Conservation (phyloP, 2,888 invertebrate genomes). For the Mythimna loreyi region DNA sequence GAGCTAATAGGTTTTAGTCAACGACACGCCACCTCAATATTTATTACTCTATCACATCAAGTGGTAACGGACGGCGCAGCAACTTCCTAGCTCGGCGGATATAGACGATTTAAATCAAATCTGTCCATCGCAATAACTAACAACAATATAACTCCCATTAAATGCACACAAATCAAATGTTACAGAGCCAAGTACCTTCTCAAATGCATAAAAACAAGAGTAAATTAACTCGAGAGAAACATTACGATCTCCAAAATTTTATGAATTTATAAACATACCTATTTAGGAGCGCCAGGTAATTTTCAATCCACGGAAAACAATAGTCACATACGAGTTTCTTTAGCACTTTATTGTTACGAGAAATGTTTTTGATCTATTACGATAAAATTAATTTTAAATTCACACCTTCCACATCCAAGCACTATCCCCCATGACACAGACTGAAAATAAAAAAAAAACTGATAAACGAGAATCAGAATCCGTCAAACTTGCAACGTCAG, state of each 20-base stretch:
- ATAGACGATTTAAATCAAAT: slow-evolving; percentile 75
- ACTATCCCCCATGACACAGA: slow-evolving; percentile 57
- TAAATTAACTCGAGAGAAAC: slow-evolving; percentile 47
- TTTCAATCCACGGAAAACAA: slow-evolving; percentile 24
- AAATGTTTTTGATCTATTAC: slow-evolving; percentile 26
- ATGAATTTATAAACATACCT: slow-evolving; percentile 56
- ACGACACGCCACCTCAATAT: slow-evolving; percentile 51
- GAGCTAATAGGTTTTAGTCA: slow-evolving; percentile 25
- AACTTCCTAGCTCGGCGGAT: slow-evolving; percentile 68
- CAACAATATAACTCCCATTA: slow-evolving; percentile 20
- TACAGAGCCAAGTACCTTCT: slow-evolving; percentile 17
- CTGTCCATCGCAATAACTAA: slow-evolving; percentile 50
- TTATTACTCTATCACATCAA: slow-evolving; percentile 53
- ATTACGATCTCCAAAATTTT: slow-evolving; percentile 44
- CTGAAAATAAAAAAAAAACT: slow-evolving; percentile 56
- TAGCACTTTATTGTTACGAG: slow-evolving; percentile 26
- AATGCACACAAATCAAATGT: slow-evolving; percentile 12
- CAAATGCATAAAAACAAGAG: slow-evolving; percentile 47
- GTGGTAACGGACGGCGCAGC: slow-evolving; percentile 46
- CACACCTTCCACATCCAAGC: slow-evolving; percentile 51
- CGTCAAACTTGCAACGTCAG: slow-evolving; percentile 58
- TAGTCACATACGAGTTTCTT: slow-evolving; percentile 27
- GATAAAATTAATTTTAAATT: slow-evolving; percentile 44
- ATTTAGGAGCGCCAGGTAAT: slow-evolving; percentile 11
- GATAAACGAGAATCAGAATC: slow-evolving; percentile 1